Evolutionary conservation across 1,140 invertebrate genomes (phyloP).

Genomic region (Ceratosolen solmsi): DNA sequence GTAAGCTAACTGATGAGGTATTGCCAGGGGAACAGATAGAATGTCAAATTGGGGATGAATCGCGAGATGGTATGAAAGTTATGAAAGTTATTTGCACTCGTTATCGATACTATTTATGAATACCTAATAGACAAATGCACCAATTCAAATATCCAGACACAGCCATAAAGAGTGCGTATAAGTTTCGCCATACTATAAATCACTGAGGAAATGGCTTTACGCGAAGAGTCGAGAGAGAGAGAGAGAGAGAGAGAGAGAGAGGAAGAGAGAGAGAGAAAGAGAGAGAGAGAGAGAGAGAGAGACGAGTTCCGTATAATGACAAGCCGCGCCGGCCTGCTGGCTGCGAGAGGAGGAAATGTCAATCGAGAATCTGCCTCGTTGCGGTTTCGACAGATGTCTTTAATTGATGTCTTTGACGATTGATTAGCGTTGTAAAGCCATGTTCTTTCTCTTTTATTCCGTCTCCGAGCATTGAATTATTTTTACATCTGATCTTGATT

Average conservation of each 20-base stretch:
- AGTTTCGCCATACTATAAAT: conserved; percentile 36
- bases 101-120: not conserved
- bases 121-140: no score
- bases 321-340: no score
- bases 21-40: not conserved
- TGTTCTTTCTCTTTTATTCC: not conserved
- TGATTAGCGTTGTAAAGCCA: not conserved
- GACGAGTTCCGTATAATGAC: conserved; percentile 9
- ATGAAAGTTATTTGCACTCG: conserved; percentile 32
- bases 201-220: conserved; percentile 35
- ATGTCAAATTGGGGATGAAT: not conserved
- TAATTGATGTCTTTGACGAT: conserved; percentile 26
- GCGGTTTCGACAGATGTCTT: conserved; percentile 12
- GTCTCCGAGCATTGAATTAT: not conserved
- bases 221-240: not conserved
- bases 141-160: not conserved
- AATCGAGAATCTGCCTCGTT: conserved; percentile 34
- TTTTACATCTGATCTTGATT: not conserved
- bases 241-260: not conserved
- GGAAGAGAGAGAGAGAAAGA: not conserved
- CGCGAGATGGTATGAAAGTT: not conserved
- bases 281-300: not conserved
- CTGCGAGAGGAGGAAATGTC: conserved; percentile 37
- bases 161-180: not conserved
- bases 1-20: not conserved